A percentile compares a stretch with the other conserved stretches of the same genome.
Evolutionary conservation across 1,140 invertebrate genomes (phyloP).

Genomic region (Propsilocerus akamusi): DNA sequence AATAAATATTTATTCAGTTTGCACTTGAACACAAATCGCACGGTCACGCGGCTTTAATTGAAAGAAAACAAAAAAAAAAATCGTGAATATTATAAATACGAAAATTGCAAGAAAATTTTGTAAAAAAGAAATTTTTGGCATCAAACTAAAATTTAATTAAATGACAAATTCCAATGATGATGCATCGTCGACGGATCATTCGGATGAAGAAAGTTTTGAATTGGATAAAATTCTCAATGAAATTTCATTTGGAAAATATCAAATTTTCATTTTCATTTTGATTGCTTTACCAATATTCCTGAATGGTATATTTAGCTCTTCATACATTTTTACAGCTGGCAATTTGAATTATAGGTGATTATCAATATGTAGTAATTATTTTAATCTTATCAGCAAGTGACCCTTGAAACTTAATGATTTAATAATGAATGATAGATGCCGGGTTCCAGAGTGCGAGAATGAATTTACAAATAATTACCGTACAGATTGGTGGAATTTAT

Average conservation of each 20-base stretch:
- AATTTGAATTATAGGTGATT: slow-evolving; percentile 32
- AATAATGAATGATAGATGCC: slow-evolving; percentile 26
- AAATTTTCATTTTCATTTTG: slow-evolving; percentile 28
- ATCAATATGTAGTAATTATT: neutral
- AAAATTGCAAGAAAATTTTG: too few species aligned
- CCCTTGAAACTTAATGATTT: slow-evolving; percentile 7
- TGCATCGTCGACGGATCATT: too few species aligned
- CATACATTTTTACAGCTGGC: slow-evolving; percentile 37
- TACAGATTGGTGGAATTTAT: slow-evolving; percentile 27
- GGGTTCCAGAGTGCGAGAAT: slow-evolving; percentile 33
- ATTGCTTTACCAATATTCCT: slow-evolving; percentile 31
- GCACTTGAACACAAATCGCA: too few species aligned
- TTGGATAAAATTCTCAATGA: slow-evolving; percentile 26
- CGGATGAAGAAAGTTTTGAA: neutral
- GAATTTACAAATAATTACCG: slow-evolving; percentile 16
- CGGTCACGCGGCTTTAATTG: too few species aligned
- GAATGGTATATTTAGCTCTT: slow-evolving; percentile 28
- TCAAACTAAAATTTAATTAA: too few species aligned
- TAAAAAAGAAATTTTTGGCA: too few species aligned
- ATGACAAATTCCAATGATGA: too few species aligned
- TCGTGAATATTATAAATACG: too few species aligned
- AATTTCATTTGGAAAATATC: slow-evolving; percentile 36
- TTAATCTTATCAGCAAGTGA: neutral
- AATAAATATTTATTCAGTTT: too few species aligned
- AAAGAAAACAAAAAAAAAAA: too few species aligned